phyloP scores from a whole-genome alignment of 2,797 vertebrate genomes.

The Rallus crepitans region DNA sequence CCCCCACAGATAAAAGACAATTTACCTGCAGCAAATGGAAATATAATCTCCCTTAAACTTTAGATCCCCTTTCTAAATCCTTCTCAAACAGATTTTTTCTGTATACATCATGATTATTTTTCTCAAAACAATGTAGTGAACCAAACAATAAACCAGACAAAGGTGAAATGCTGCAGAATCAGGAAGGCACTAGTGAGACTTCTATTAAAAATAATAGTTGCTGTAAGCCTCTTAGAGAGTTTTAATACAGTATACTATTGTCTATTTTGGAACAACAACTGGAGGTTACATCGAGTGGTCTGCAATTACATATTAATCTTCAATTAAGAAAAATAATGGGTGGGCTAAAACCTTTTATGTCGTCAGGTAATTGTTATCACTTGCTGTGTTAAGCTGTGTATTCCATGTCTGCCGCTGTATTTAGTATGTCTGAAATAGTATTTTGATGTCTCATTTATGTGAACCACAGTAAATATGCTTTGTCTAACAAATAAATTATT shows the following conservation, averaged over 20 bases:
- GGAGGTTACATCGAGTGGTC: not conserved
- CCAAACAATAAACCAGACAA: not conserved
- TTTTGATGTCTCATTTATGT: not conserved
- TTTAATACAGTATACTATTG: conserved; percentile 20
- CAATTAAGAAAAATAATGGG: conserved; percentile 32
- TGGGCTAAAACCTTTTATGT: not conserved
- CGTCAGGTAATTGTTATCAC: not conserved
- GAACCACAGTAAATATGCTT: not conserved
- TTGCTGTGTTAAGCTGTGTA: not conserved
- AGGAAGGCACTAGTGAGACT: not conserved
- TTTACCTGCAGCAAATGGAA: conserved; percentile 11
- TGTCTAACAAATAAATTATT: not conserved
- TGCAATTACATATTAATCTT: not conserved
- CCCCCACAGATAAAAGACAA: not conserved
- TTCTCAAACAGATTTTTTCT: conserved; percentile 3
- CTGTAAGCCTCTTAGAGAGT: conserved; percentile 28
- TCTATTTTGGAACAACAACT: conserved; percentile 31
- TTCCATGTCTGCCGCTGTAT: not conserved
- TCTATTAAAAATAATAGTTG: conserved; percentile 26
- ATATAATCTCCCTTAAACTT: conserved; percentile 11
- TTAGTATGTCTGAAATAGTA: not conserved
- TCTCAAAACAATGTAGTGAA: conserved; percentile 11
- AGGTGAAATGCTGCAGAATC: conserved; percentile 2
- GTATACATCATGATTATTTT: not conserved
- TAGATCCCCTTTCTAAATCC: conserved; percentile 7